Evolutionary conservation across 2,113 vertebrate species (phyloP).

Genomic region (Prolemur simus): DNA sequence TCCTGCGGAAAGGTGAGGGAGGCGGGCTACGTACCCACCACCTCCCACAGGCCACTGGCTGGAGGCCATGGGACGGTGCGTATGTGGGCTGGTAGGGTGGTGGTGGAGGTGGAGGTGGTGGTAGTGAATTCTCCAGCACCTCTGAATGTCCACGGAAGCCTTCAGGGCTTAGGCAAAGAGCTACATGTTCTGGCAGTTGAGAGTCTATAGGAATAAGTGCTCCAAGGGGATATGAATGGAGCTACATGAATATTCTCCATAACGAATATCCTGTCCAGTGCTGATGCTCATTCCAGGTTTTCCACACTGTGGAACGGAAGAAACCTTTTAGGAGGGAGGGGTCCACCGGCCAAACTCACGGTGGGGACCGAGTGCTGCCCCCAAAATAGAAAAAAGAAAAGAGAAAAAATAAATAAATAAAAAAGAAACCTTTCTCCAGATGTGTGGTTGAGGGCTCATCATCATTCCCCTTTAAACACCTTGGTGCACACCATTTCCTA

Average conservation of each 20-base stretch:
- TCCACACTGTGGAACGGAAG: neutral
- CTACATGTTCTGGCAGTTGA: neutral
- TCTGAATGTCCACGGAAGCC: neutral
- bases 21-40: neutral
- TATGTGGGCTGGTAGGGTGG: too few species aligned
- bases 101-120: neutral
- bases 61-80: neutral
- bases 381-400: too few species aligned
- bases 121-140: neutral
- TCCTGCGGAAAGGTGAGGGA: neutral
- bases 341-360: too few species aligned
- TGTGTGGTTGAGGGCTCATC: neutral
- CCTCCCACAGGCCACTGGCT: neutral
- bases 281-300: neutral
- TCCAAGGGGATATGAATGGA: neutral
- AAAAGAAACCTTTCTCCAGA: neutral
- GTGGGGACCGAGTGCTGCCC: too few species aligned
- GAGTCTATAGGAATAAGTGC: neutral
- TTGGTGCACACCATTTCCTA: neutral
- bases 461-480: neutral
- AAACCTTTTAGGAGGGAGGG: neutral
- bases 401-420: too few species aligned
- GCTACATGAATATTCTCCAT: neutral
- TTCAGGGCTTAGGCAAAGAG: neutral
- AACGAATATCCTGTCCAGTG: neutral